Evolutionary conservation across 2,888 invertebrate species (phyloP).

Genomic region (Habrosyne pyritoides): DNA sequence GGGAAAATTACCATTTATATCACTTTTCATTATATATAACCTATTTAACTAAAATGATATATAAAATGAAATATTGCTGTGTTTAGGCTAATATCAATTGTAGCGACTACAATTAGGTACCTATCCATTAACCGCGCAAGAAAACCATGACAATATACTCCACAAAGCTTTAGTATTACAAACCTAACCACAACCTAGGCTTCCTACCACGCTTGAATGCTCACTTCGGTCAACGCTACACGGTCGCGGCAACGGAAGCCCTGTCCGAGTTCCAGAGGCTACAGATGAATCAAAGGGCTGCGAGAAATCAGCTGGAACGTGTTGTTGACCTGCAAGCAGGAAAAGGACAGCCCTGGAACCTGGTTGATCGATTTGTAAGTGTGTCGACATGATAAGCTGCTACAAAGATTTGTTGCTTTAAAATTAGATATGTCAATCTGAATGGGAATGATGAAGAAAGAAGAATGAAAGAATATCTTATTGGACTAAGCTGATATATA

Average conservation of each 20-base stretch:
- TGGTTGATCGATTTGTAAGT: constrained; percentile 85
- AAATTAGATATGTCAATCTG: constrained; percentile 16
- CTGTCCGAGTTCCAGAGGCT: constrained; percentile 87
- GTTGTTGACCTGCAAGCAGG: constrained; percentile 85
- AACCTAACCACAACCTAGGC: constrained; percentile 64
- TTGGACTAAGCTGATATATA: constrained; percentile 16
- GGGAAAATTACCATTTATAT: too few species aligned
- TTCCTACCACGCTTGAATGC: constrained; percentile 87
- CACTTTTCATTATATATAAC: too few species aligned
- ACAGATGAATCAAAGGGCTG: constrained; percentile 84
- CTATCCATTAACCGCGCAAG: too few species aligned
- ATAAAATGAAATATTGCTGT: too few species aligned
- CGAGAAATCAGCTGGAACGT: constrained; percentile 82
- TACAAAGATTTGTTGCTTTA: constrained; percentile 14
- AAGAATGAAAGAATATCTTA: constrained; percentile 37
- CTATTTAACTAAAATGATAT: too few species aligned
- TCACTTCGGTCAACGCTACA: constrained; percentile 88
- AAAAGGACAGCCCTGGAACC: constrained; percentile 84
- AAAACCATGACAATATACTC: too few species aligned
- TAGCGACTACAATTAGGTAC: too few species aligned
- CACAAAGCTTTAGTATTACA: neutral
- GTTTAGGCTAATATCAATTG: too few species aligned
- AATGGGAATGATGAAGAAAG: constrained; percentile 37
- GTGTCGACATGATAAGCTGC: constrained; percentile 12
- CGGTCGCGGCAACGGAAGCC: constrained; percentile 88